phyloP scores from a whole-genome alignment of 1,140 invertebrate species.

The Drosophila ogumai region DNA sequence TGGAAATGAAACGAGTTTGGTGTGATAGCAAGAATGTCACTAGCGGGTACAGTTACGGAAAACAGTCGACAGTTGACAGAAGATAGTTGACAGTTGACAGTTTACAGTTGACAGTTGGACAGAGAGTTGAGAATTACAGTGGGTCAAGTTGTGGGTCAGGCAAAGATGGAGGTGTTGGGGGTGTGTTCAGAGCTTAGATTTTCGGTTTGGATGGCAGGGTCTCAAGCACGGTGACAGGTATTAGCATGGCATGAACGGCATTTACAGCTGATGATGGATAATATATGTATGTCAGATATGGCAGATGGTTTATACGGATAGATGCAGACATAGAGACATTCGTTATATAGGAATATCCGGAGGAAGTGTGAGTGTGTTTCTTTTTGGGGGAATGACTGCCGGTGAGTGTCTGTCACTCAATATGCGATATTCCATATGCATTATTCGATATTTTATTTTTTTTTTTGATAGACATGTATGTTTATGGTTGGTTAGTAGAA shows the following conservation, averaged over 20 bases:
- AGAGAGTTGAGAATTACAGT: conserved; percentile 13
- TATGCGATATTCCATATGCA: too few species aligned
- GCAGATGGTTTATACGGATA: conserved; percentile 4
- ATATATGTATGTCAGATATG: conserved; percentile 12
- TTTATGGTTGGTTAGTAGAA: conserved; percentile 25
- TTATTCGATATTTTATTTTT: conserved; percentile 9
- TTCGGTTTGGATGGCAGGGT: conserved; percentile 12
- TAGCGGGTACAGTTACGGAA: conserved; percentile 7
- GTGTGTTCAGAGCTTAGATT: conserved; percentile 1
- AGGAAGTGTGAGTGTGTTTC: neutral
- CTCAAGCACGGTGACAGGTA: conserved; percentile 22
- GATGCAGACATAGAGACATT: conserved; percentile 37
- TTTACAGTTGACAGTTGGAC: conserved; percentile 4
- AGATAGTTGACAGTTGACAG: conserved; percentile 6
- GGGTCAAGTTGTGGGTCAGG: conserved; percentile 14
- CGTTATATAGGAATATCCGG: conserved; percentile 17
- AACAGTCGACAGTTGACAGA: conserved; percentile 9
- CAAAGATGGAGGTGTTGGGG: neutral
- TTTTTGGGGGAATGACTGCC: conserved; percentile 5
- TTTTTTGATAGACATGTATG: conserved; percentile 24
- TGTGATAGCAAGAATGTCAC: conserved; percentile 20
- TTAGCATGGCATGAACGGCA: conserved; percentile 2
- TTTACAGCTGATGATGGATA: conserved; percentile 26
- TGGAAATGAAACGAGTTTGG: conserved; percentile 12
- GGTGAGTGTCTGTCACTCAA: conserved; percentile 13